Evolutionary conservation across 1,140 invertebrate species (phyloP).

Genomic region (Drosophila seguyi): DNA sequence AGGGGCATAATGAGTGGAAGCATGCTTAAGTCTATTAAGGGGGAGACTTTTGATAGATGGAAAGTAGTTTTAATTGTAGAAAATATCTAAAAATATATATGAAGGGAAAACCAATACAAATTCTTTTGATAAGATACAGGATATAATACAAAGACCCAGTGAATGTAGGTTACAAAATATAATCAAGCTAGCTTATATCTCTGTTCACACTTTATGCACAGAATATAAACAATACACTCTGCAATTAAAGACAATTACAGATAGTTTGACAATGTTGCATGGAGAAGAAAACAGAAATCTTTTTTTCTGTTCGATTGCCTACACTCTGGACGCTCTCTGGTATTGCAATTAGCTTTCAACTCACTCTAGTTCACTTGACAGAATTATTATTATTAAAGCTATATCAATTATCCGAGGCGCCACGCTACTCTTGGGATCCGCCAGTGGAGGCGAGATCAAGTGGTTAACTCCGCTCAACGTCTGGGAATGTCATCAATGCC

Average conservation of each 20-base stretch:
- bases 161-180: not conserved
- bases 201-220: not conserved
- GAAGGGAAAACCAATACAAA: not conserved
- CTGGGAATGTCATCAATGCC: conserved; percentile 71
- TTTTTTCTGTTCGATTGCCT: not conserved
- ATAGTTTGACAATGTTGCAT: not conserved
- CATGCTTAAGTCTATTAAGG: not conserved
- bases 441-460: conserved; percentile 55
- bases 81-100: not conserved
- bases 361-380: conserved; percentile 24
- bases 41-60: no score
- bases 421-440: conserved; percentile 22
- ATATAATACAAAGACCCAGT: not conserved
- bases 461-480: conserved; percentile 46
- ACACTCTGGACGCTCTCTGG: not conserved
- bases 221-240: not conserved
- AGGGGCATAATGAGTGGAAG: conserved; percentile 5
- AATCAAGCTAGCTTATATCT: not conserved
- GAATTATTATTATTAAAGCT: conserved; percentile 76
- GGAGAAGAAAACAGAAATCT: not conserved
- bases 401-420: conserved; percentile 65
- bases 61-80: not conserved
- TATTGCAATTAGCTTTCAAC: conserved; percentile 47
- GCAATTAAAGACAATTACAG: not conserved
- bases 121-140: not conserved